Base-by-base conservation (phyloP, 2,888 invertebrate species). In the Dolichopus griseipennis region DNA sequence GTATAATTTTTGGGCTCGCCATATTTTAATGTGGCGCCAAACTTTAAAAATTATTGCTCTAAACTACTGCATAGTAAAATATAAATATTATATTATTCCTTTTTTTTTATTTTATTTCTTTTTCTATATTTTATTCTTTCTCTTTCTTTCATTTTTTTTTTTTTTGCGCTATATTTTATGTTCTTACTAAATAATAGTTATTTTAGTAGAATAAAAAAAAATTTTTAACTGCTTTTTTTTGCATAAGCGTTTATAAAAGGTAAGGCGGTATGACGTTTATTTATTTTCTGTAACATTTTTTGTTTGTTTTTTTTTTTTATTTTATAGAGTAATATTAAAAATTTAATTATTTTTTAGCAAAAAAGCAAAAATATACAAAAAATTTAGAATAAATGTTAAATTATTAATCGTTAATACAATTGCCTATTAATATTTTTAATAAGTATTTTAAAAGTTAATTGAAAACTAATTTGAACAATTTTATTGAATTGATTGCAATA, bases 21-120 rank as follows among this genome's bases (percentile, higher is more conserved):
- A 52, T 52, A 52, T 52, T 52, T 52, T 52, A 52, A 52, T 52
- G 52, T 52, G 52, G 52, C 52, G 52, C 52, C 52, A 52, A 52
- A 52, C 52, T 52, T 52, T 52, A 18, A 52, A 52, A 52, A 52
- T 52, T 52, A 52, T 52, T 52, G 18, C 52, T 52, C 52, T 52
- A 52, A 52, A 52, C 52, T 52, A 52, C 52, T 52, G 52, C 52
- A 52, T 52, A 52, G 52, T 52, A 37, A 37, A 37, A 12, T 37
- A 37, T 12, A 37, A 37, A 12, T 37, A 37, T 12, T 7, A 10
- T 27, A 27, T 5, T 5, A 27, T 5, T 37, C 12, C 8, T 37
- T 37, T 34, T 34, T 34, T 5, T 34, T 34, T 34, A 9, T 34
- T 34, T 34, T 5, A 7, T 34, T 37, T 37, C 37, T 37, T 2